phyloP scores from a whole-genome alignment of 2,113 vertebrate genomes.

The Felis chaus region DNA sequence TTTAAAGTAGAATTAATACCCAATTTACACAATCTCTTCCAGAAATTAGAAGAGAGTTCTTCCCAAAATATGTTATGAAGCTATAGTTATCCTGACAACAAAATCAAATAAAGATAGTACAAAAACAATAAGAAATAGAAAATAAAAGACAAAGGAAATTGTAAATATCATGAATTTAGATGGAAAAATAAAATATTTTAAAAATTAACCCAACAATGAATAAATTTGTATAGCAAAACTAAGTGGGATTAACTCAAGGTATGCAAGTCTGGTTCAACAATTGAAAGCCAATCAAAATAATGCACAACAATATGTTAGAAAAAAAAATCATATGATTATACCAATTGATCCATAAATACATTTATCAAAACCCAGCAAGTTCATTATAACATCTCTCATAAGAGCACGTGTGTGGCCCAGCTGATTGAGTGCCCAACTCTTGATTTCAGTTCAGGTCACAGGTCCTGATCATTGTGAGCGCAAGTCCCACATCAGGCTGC shows the following conservation, averaged over 20 bases:
- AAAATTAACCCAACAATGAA: neutral
- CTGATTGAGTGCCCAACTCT: too few species aligned
- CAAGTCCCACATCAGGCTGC: too few species aligned
- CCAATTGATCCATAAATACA: neutral
- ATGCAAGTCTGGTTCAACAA: neutral
- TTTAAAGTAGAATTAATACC: neutral
- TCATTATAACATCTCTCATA: neutral
- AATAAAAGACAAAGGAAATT: neutral
- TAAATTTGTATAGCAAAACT: neutral
- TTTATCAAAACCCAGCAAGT: neutral
- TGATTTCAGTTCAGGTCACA: too few species aligned
- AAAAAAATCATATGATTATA: neutral
- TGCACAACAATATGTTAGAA: neutral
- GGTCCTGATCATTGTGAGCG: too few species aligned
- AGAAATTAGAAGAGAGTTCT: neutral
- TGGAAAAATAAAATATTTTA: neutral
- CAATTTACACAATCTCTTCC: neutral
- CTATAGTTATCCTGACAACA: neutral
- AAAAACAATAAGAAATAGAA: neutral
- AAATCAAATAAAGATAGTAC: neutral
- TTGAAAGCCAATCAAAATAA: neutral
- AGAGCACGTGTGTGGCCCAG: too few species aligned
- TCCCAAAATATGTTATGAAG: neutral
- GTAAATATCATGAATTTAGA: neutral
- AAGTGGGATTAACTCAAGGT: neutral